A percentile compares a stretch with the other conserved stretches of the same genome.
Conservation (phyloP, 2,113 vertebrate genomes). For the Strix aluco region DNA sequence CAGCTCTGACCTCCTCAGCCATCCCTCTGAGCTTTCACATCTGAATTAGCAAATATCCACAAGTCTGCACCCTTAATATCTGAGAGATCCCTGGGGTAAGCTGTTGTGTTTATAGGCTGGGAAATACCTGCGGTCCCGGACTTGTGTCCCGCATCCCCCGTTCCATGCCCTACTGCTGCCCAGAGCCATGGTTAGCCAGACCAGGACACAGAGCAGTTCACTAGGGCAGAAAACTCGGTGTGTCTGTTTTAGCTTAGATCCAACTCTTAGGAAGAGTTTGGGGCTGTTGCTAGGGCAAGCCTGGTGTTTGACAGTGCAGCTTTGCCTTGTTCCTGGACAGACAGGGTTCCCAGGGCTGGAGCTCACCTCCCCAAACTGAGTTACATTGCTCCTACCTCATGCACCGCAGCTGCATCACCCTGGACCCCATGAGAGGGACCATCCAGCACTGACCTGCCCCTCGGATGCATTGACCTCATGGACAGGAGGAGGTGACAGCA, state of each 20-base stretch:
- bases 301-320: neutral
- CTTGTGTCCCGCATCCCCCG: neutral
- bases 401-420: neutral
- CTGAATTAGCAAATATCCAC: neutral
- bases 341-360: neutral
- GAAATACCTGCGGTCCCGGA: neutral
- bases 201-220: neutral
- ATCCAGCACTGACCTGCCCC: neutral
- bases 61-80: neutral
- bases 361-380: neutral
- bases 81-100: neutral
- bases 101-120: neutral
- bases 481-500: neutral
- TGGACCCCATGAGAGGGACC: accelerated
- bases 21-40: neutral
- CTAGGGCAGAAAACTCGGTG: neutral
- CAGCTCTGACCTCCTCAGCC: neutral
- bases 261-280: neutral
- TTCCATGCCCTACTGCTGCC: accelerated
- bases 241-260: neutral
- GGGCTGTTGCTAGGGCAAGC: neutral
- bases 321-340: neutral
- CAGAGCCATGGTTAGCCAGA: neutral
- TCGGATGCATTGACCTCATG: accelerated
- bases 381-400: accelerated